Percentiles rank a stretch among this genome's conserved stretches.
These are phyloP conservation scores for Andrena bicolor DNA, from an alignment of 2,888 invertebrate species.

Conservation along the genomic window DNA sequence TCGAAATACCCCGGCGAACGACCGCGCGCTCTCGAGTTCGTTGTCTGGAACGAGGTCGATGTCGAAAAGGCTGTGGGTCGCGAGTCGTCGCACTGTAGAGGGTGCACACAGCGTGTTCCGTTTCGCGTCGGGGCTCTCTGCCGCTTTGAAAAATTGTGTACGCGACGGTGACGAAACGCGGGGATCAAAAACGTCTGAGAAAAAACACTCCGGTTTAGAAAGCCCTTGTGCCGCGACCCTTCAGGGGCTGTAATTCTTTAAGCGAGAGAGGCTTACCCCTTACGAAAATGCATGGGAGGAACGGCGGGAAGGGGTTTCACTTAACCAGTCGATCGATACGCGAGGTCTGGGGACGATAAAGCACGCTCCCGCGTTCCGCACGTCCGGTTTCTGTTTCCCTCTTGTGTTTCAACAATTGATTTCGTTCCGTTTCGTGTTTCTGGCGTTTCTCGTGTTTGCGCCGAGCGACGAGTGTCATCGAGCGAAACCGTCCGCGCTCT, in stretches of 20 bases:
- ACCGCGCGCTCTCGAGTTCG: not conserved
- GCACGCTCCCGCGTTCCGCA: constrained; percentile 59
- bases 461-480: constrained; percentile 9
- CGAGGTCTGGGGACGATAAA: constrained; percentile 62
- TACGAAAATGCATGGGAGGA: constrained; percentile 61
- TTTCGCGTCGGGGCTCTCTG: not conserved
- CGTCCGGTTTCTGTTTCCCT: constrained; percentile 67
- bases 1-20: constrained; percentile 6
- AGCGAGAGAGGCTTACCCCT: constrained; percentile 61
- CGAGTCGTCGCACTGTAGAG: not conserved
- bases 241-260: constrained; percentile 67
- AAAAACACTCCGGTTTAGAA: constrained; percentile 50
- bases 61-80: not conserved
- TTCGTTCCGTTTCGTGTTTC: constrained; percentile 49
- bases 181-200: constrained; percentile 41
- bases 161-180: constrained; percentile 35
- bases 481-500: not conserved
- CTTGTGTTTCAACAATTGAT: constrained; percentile 66
- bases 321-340: constrained; percentile 65
- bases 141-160: constrained; percentile 19
- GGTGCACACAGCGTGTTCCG: not conserved
- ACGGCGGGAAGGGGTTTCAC: constrained; percentile 53
- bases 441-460: constrained; percentile 23
- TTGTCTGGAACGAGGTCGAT: constrained; percentile 5
- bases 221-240: constrained; percentile 44